Evolutionary conservation across 1,140 invertebrate species (phyloP).

Genomic region (Macrobrachium rosenbergii): DNA sequence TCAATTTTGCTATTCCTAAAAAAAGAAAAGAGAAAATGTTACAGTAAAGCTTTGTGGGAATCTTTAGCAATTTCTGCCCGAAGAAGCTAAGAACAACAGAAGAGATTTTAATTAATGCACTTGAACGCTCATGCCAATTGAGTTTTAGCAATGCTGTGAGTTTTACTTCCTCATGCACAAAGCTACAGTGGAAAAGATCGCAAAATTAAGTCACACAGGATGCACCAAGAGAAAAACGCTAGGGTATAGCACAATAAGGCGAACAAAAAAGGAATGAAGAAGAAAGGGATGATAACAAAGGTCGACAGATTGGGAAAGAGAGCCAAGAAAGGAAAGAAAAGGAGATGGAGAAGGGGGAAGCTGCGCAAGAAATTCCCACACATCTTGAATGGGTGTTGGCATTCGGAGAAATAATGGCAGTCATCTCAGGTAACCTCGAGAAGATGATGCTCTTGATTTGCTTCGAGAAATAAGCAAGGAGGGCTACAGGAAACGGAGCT

Average conservation of each 20-base stretch:
- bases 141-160: too few species aligned
- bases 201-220: not conserved
- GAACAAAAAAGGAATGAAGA: not conserved
- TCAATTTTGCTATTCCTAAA: not conserved
- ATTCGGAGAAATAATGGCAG: too few species aligned
- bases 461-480: constrained; percentile 1
- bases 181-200: not conserved
- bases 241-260: not conserved
- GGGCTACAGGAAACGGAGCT: not conserved
- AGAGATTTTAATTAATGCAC: too few species aligned
- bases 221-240: not conserved
- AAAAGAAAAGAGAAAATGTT: not conserved
- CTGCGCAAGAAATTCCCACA: too few species aligned
- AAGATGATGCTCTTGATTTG: not conserved
- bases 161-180: not conserved
- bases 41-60: not conserved
- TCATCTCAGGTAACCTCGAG: too few species aligned
- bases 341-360: not conserved
- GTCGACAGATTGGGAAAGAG: not conserved
- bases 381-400: too few species aligned
- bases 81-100: too few species aligned
- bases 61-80: too few species aligned
- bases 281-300: not conserved
- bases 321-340: not conserved
- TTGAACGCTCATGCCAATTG: too few species aligned